Evolutionary conservation across 2,888 invertebrate species (phyloP), one percentile per base, ranked within the genome.

Genomic region (Nesidiocoris tenuis): DNA sequence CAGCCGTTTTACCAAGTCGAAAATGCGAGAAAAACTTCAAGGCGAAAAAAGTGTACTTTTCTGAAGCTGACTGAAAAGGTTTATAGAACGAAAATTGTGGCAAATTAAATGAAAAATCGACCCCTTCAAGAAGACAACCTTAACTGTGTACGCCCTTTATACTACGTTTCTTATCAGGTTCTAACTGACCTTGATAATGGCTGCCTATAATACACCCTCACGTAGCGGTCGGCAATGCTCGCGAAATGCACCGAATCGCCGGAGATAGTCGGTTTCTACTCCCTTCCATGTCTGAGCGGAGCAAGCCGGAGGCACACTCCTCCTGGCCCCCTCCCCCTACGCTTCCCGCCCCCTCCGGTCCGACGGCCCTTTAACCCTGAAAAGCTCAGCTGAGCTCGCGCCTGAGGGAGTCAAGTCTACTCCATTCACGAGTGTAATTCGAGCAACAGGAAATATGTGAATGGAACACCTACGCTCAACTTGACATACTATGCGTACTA

Each of bases 361-460:
- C 21, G 16, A 2, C 17, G 16, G 3, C 7, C 22, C 22, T 3
- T 22, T 12, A 39, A 39, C 39, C 39, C 39, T 39, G 39, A 12
- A 39, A 39, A 39, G 39, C 39, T 39, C 39, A 17, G 18, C 63
- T 12, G 63, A 17, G 63, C 63, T 22, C 5, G 56, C n/a, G 68
- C 68, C 57, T 23, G 39, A 61, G 72, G 39, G 39, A 39, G 39
- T 39, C 39, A 39, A 72, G 72, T 72, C 61, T 61, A 61, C 61
- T 72, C 72, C 72, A 72, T 72, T 72, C 72, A 72, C 72, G 54
- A 39, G 54, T 63, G 72, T 72, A 72, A 72, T 61, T 72, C 39
- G 72, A 61, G 72, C 72, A 72, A 72, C 72, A 72, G 72, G 72
- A 23, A 72, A 72, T 72, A 61, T 39, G 61, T 72, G 61, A 72